phyloP scores from a whole-genome alignment of 2,888 invertebrate species.

The Drosophila vallismaia region DNA sequence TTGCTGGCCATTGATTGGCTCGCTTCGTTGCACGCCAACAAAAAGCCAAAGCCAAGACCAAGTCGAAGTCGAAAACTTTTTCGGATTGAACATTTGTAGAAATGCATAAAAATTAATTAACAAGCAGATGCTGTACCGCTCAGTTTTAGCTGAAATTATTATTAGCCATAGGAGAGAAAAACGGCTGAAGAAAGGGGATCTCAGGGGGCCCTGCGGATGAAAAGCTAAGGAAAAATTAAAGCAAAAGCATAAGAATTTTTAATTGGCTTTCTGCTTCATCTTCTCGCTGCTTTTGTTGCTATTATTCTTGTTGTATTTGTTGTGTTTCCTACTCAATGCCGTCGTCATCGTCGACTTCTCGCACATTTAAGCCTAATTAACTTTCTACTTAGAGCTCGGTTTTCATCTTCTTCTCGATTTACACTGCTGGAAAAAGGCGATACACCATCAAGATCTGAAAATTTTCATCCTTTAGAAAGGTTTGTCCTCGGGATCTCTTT shows the following conservation, averaged over 20 bases:
- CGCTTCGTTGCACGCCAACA: slow-evolving; percentile 55
- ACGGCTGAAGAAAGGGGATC: slow-evolving; percentile 11
- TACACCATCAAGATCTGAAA: not conserved
- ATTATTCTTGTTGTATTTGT: slow-evolving; percentile 36
- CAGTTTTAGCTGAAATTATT: slow-evolving; percentile 42
- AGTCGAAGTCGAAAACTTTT: slow-evolving; percentile 53
- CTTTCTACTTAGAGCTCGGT: slow-evolving; percentile 76
- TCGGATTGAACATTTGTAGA: slow-evolving; percentile 63
- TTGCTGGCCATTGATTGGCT: slow-evolving; percentile 57
- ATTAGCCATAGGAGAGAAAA: slow-evolving; percentile 26
- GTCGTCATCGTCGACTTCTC: slow-evolving; percentile 51
- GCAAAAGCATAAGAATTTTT: slow-evolving; percentile 67
- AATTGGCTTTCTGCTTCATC: slow-evolving; percentile 67
- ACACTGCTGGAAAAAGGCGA: slow-evolving; percentile 10
- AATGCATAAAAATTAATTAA: slow-evolving; percentile 81
- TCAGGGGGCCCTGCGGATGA: not conserved
- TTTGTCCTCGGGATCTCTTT: not conserved
- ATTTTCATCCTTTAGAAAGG: not conserved
- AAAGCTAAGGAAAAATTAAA: slow-evolving; percentile 29
- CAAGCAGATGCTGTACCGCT: slow-evolving; percentile 53
- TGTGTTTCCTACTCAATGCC: slow-evolving; percentile 45
- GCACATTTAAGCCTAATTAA: slow-evolving; percentile 81
- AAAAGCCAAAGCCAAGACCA: slow-evolving; percentile 36
- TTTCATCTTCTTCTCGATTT: slow-evolving; percentile 53
- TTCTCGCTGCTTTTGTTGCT: slow-evolving; percentile 44